These are phyloP conservation scores for Lithophane leautieri DNA, from an alignment of 2,888 invertebrate genomes.

Conservation along the genomic window DNA sequence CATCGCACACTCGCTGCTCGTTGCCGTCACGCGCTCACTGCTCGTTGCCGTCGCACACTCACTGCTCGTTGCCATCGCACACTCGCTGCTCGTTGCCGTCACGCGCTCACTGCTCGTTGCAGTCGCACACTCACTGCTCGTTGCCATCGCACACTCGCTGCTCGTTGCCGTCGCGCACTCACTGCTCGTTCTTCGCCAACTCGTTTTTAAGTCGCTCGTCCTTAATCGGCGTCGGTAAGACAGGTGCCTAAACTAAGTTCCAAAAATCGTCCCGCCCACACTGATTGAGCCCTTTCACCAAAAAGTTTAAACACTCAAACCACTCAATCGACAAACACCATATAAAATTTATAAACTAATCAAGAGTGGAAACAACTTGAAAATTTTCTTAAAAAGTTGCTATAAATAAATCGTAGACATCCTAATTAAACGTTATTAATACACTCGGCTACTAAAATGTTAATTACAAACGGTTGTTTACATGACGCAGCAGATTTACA, in stretches of 20 bases:
- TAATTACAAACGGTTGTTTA: conserved; percentile 71
- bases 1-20: no score
- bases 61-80: not conserved
- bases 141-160: no score
- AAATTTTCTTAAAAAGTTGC: conserved; percentile 44
- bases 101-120: no score
- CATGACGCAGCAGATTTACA: conserved; percentile 72
- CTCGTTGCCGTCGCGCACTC: not conserved
- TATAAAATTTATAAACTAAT: conserved; percentile 61
- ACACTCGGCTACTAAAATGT: conserved; percentile 69
- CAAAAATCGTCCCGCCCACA: conserved; percentile 15
- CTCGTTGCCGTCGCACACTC: no score
- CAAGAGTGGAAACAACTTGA: conserved; percentile 30
- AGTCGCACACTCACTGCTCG: no score
- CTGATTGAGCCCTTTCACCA: conserved; percentile 15
- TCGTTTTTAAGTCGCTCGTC: no score
- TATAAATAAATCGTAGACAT: conserved; percentile 58
- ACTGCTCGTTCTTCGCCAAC: no score
- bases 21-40: no score
- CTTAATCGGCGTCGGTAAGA: no score
- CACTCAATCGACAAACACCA: conserved; percentile 31
- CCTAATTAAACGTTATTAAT: conserved; percentile 67
- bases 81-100: no score
- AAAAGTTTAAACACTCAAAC: conserved; percentile 30
- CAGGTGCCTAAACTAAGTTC: not conserved